Percentiles rank a stretch among this genome's conserved stretches.
Conservation (phyloP, 2,888 invertebrate genomes). For the Hypena proboscidalis region DNA sequence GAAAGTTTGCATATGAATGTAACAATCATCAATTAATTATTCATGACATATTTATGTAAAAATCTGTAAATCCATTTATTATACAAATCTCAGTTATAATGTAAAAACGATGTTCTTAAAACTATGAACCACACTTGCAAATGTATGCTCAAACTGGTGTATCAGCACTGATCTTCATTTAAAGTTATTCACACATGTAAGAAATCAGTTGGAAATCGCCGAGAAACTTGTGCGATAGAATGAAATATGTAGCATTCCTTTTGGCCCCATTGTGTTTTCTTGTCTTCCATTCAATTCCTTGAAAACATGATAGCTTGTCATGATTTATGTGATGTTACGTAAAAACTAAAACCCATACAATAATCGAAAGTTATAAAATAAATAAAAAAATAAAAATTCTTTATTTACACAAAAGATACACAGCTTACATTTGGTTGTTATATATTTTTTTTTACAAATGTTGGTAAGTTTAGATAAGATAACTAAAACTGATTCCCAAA, state of each 20-base stretch:
- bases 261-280: slow-evolving; percentile 31
- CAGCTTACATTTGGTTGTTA: no score
- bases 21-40: no score
- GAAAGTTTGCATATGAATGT: no score
- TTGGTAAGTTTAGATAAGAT: no score
- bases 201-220: slow-evolving; percentile 32
- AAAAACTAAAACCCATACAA: slow-evolving; percentile 5
- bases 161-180: slow-evolving; percentile 28
- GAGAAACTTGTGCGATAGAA: slow-evolving; percentile 33
- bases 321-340: slow-evolving; percentile 16
- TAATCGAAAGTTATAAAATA: slow-evolving; percentile 22
- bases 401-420: no score
- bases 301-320: slow-evolving; percentile 14
- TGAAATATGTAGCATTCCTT: slow-evolving; percentile 39
- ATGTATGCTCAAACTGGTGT: slow-evolving; percentile 15
- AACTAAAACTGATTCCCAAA: no score
- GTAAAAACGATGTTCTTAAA: slow-evolving; percentile 1
- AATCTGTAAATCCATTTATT: no score
- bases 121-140: slow-evolving; percentile 7
- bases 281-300: slow-evolving; percentile 31
- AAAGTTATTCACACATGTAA: slow-evolving; percentile 38
- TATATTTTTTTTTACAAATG: no score
- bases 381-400: no score
- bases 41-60: no score
- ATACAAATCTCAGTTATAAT: no score